A percentile compares a stretch with the other conserved stretches of the same genome.
phyloP scores from a whole-genome alignment of 2,113 vertebrate species.

The Nesoenas mayeri region DNA sequence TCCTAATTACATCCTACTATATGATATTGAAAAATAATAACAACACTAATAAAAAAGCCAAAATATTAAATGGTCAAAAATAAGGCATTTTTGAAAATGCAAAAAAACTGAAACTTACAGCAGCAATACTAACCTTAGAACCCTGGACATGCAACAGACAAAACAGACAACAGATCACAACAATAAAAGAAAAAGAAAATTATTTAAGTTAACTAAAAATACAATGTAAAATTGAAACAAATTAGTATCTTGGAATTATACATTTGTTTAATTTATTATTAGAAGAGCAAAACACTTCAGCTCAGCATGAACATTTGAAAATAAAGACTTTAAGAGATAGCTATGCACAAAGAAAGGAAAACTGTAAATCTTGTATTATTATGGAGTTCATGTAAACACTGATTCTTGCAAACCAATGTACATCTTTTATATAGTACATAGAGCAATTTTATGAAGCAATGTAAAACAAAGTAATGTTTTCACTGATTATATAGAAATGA shows the following conservation, averaged over 20 bases:
- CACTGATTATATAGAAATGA: neutral
- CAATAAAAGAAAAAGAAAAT: slow-evolving; percentile 84
- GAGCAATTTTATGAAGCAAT: neutral
- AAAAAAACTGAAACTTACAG: slow-evolving; percentile 88
- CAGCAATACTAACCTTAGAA: slow-evolving; percentile 98
- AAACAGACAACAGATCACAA: slow-evolving; percentile 83
- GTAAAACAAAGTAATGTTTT: neutral
- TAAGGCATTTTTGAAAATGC: slow-evolving; percentile 71
- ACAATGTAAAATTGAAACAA: slow-evolving; percentile 78
- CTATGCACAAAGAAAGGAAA: slow-evolving; percentile 30
- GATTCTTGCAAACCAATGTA: slow-evolving; percentile 10
- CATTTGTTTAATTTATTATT: slow-evolving; percentile 51
- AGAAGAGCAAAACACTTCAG: slow-evolving; percentile 39
- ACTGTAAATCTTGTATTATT: slow-evolving; percentile 28
- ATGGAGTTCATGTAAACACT: neutral
- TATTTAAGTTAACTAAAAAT: slow-evolving; percentile 86
- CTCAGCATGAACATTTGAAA: neutral
- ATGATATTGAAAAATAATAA: slow-evolving; percentile 54
- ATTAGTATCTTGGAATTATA: slow-evolving; percentile 64
- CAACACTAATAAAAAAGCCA: neutral
- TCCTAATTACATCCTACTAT: neutral
- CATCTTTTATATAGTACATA: neutral
- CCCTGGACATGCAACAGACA: slow-evolving; percentile 92
- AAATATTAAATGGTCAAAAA: slow-evolving; percentile 69
- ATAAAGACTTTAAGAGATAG: slow-evolving; percentile 1